Evolutionary conservation across 2,113 vertebrate genomes (phyloP), one percentile per base, ranked within the genome.

Genomic region (Phainopepla nitens): DNA sequence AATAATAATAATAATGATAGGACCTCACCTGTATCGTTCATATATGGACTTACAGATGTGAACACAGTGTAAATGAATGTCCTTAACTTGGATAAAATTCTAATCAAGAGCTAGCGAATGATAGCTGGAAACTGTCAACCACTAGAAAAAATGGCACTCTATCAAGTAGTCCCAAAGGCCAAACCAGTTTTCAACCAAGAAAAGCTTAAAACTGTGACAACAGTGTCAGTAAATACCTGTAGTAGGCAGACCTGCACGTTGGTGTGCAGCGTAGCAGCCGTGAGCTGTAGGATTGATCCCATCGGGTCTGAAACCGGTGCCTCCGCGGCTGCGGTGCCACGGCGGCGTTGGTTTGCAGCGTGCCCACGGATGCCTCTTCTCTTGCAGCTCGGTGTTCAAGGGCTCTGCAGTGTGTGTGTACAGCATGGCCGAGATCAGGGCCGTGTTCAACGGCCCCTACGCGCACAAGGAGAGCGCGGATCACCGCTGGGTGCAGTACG

Each of bases 391-490:
- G 10, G 98, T 99, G 91, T 99, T 99, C 98, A 99, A 98, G 93
- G 99, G 99, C 84, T 99, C 99, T n/a, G 99, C 99, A 7, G 99
- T 99, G 62, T 99, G 99, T 91, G 98, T 99, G 64, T 99, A 99
- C 93, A 99, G 98, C 95, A 99, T 99, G 99, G 98, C 99, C 9
- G 99, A 99, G 69, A 98, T 99, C 81, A 98, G 99, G 86, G 99
- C 98, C 4, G 99, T 97, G 56, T 99, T 99, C 94, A 99, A 99
- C 11, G 99, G 99, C 44, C 99, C 99, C 4, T 99, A 99, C 12
- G 99, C 99, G 15, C 99, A 99, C 97, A 99, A 99, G 94, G 99
- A 99, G 92, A 99, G 99, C 35, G 98, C 97, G 0, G 99, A 99
- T 93, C 99, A 99, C 93, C 98, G 98, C 12, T 99, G 99, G 99